Base-by-base conservation (phyloP, 2,113 vertebrate genomes). In the Smithornis capensis region DNA sequence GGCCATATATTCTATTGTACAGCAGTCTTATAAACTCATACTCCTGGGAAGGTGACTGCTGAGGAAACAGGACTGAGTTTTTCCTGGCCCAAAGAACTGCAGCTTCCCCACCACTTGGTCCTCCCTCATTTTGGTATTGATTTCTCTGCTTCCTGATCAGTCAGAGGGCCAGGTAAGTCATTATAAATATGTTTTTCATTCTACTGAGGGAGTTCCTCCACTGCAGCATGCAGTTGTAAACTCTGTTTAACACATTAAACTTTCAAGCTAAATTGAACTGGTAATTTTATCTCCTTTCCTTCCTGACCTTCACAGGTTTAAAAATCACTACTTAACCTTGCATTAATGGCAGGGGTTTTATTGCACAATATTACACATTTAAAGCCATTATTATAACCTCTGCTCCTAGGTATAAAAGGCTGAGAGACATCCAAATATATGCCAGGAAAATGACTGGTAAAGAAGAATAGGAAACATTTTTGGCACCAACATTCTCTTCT, bases 261-360 rank as follows among this genome's bases (percentile, higher is more conserved):
- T 89, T 89, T 62, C 88, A 81, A 90, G 76, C 65, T 83, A 94
- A 93, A 96, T 87, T 90, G 76, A 73, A 42, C 52, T 82, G 57
- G 62, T 63, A 90, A 94, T 95, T 93, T 93, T 88, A 82, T 62
- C 77, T 89, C 82, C 79, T 90, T 85, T 71, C 79, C 93, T 93
- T 49, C 50, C 67, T 89, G 96, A 97, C 95, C 95, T 96, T 92
- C 78, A 63, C 8, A 62, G 76, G 47, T 95, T 94, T 96, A 82
- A 95, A 95, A 97, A 93, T 59, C 89, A 79, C 68, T 90, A 89
- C 86, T 97, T 95, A 96, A 96, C 87, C 88, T 91, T 92, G 86
- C 71, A 82, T 94, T 94, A 95, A 95, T 89, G 86, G 81, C 78
- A 92, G 49, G 50, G 25, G 45, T 47, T 94, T 96, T 93, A 94